Evolutionary conservation across 23 tunicate genomes (phyloP).

Genomic region (Ascidia mentula): DNA sequence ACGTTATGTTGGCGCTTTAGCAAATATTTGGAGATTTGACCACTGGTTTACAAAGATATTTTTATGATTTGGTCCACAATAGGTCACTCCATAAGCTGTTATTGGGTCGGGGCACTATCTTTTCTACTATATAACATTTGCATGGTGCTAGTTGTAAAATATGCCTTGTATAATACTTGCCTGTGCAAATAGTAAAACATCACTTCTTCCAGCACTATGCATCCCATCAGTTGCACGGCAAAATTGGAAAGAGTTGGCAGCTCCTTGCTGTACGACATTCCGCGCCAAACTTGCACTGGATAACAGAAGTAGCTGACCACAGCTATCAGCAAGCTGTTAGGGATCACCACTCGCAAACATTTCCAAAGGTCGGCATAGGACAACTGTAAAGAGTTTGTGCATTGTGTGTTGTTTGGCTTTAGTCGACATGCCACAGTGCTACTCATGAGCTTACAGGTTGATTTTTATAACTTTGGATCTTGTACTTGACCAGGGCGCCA

Average conservation of each 20-base stretch:
- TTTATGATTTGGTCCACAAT: too few species aligned
- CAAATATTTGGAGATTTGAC: too few species aligned
- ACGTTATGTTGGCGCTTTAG: too few species aligned
- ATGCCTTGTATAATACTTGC: too few species aligned
- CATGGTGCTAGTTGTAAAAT: too few species aligned
- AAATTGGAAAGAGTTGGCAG: background rate
- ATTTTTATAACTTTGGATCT: background rate
- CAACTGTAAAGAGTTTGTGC: background rate
- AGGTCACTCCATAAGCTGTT: too few species aligned
- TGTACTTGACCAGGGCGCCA: background rate
- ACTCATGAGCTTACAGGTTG: background rate
- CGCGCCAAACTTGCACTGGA: background rate
- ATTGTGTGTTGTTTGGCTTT: background rate
- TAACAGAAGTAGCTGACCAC: background rate
- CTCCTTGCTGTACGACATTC: background rate
- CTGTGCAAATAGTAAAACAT: constrained; percentile 3
- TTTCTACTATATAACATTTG: too few species aligned
- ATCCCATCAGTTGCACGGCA: background rate
- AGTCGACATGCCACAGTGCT: background rate
- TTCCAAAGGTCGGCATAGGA: background rate
- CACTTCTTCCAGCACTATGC: background rate
- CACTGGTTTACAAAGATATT: too few species aligned
- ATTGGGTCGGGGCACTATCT: too few species aligned
- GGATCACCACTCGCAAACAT: background rate
- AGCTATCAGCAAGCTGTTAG: background rate